Evolutionary conservation across 2,888 invertebrate genomes (phyloP), one percentile per base, ranked within the genome.

Genomic region (Xestia rhomboidea): DNA sequence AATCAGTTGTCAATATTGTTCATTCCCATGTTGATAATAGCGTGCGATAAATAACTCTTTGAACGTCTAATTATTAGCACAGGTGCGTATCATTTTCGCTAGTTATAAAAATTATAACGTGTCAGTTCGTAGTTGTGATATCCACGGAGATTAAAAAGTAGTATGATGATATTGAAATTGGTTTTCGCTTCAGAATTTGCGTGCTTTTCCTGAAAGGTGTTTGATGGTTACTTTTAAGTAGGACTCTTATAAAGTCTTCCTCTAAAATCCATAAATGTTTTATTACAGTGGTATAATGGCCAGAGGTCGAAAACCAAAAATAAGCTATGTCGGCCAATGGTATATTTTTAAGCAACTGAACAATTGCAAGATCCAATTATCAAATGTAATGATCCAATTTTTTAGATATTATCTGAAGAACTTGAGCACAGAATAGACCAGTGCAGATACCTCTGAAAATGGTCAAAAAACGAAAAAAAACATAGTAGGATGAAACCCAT

Each of bases 291-390:
- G 46, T 67, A 67, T 30, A 67, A 67, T 67, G 67, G 46, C 67
- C 30, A 67, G 67, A 46, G 46, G 46, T 49, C 24, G 68, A 34
- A 68, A 34, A 49, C 46, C 49, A 49, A 68, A 68, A 34, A 49
- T n/a, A 49, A 4, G 30, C 30, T 15, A 68, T 49, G 67, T 8
- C 49, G 67, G 34, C 34, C 49, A 68, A 68, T 68, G 67, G 21
- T 34, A 68, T 68, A 7, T 68, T 49, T 68, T 68, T 68, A 49
- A 30, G 30, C 49, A 49, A 34, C 67, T 68, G 49, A 67, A 46
- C 21, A 67, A 67, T 67, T 67, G 30, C 70, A 70, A 57, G 57
- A 70, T 70, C 69, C 41, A 57, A 70, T 24, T 21, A 70, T 70
- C 24, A 27, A 57, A 60, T 57, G 24, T 41, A 41, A 38, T 57